Conservation (phyloP, 2,797 vertebrate genomes). For the Muscicapa striata region DNA sequence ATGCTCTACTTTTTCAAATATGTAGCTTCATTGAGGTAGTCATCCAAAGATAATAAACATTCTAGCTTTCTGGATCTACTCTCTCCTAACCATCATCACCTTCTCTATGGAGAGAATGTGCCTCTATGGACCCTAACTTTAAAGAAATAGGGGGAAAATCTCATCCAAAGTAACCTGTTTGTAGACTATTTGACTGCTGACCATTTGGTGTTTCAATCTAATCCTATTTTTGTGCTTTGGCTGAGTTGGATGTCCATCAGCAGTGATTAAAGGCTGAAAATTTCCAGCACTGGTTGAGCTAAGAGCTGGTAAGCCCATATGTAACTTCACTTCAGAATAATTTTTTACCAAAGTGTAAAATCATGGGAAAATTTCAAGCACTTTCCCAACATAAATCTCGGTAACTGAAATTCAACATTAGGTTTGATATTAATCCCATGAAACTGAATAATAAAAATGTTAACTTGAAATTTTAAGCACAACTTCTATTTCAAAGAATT, state of each 20-base stretch:
- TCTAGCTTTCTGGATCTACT: neutral
- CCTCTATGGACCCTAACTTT: neutral
- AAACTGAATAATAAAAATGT: neutral
- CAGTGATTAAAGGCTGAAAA: neutral
- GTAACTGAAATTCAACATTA: neutral
- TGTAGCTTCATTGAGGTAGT: neutral
- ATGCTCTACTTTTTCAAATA: neutral
- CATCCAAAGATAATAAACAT: neutral
- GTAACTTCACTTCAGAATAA: neutral
- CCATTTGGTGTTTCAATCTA: conserved; percentile 14
- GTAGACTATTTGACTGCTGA: neutral
- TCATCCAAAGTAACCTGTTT: neutral
- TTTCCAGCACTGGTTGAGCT: neutral
- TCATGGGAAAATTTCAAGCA: neutral
- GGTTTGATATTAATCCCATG: neutral
- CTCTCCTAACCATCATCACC: neutral
- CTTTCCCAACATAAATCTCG: neutral
- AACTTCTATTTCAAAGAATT: neutral
- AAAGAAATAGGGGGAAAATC: neutral
- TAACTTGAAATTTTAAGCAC: neutral
- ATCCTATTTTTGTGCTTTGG: neutral
- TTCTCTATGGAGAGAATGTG: neutral
- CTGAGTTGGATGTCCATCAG: conserved; percentile 1
- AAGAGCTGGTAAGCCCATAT: neutral
- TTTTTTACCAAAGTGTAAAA: neutral